phyloP scores from a whole-genome alignment of 2,888 invertebrate genomes.

The Eucera pruinosa region DNA sequence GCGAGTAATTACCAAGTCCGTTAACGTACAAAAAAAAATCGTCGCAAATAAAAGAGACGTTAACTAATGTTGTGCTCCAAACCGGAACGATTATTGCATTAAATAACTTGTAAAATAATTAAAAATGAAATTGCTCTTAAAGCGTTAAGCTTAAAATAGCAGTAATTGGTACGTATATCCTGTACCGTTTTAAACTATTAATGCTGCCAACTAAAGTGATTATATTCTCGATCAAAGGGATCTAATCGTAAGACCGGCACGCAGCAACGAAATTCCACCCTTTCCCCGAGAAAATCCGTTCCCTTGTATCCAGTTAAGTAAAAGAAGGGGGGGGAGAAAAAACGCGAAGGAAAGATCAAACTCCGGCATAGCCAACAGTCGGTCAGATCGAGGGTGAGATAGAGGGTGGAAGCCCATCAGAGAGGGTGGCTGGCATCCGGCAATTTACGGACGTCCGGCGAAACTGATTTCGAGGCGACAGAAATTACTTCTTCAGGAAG shows the following conservation, averaged over 20 bases:
- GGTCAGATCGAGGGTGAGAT: constrained; percentile 34
- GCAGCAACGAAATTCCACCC: constrained; percentile 60
- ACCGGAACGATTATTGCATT: too few species aligned
- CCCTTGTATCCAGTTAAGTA: too few species aligned
- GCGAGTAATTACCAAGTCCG: too few species aligned
- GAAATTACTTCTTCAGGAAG: constrained; percentile 73
- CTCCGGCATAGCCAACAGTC: constrained; percentile 11
- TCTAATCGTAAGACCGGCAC: constrained; percentile 50
- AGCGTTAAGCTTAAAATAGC: too few species aligned
- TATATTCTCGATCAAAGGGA: constrained; percentile 50
- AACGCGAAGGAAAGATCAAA: constrained; percentile 36
- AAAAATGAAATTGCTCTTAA: too few species aligned
- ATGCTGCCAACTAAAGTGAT: too few species aligned
- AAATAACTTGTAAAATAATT: too few species aligned
- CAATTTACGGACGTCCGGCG: constrained; percentile 76
- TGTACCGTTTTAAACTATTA: too few species aligned
- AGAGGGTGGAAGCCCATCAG: constrained; percentile 46
- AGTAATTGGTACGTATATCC: too few species aligned
- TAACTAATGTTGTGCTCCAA: too few species aligned
- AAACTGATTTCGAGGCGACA: constrained; percentile 77
- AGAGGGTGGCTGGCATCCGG: constrained; percentile 66
- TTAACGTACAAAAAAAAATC: too few species aligned
- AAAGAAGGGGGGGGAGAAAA: constrained; percentile 6
- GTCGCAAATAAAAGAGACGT: too few species aligned
- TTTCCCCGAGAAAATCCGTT: constrained; percentile 44